Evolutionary conservation across 2,888 invertebrate genomes (phyloP).

Genomic region (Rhagophthalmus giganteus): DNA sequence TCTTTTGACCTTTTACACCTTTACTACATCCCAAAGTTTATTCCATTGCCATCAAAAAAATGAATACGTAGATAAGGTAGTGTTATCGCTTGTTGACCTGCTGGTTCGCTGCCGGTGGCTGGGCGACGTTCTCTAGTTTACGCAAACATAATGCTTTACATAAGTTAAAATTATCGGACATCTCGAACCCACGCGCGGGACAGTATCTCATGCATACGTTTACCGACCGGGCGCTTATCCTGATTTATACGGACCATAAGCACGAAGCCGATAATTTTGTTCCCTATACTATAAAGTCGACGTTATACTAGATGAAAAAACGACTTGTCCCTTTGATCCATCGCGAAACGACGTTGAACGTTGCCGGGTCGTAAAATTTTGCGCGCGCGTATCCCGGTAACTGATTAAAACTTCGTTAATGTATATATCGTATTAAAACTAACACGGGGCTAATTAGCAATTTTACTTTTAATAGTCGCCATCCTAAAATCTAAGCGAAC

Average conservation of each 20-base stretch:
- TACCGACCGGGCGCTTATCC: constrained; percentile 42
- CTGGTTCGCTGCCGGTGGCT: constrained; percentile 8
- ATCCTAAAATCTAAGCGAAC: no score
- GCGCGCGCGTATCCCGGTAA: no score
- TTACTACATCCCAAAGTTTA: not conserved
- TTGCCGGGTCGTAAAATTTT: no score
- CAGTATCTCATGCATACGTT: constrained; percentile 45
- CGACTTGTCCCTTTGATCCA: no score
- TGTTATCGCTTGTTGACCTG: constrained; percentile 26
- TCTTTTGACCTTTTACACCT: not conserved
- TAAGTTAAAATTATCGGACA: constrained; percentile 51
- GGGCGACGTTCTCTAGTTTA: constrained; percentile 39
- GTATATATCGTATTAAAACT: no score
- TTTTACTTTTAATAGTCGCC: no score
- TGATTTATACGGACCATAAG: constrained; percentile 45
- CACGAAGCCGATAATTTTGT: constrained; percentile 40
- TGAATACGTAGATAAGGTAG: not conserved
- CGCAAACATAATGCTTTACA: constrained; percentile 46
- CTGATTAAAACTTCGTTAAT: no score
- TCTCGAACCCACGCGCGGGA: constrained; percentile 44
- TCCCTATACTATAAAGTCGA: not conserved
- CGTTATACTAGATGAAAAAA: no score
- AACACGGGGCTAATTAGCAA: no score
- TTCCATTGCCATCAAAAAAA: not conserved
- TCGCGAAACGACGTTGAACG: no score